phyloP scores from a whole-genome alignment of 2,797 vertebrate genomes.

The Pterois miles region DNA sequence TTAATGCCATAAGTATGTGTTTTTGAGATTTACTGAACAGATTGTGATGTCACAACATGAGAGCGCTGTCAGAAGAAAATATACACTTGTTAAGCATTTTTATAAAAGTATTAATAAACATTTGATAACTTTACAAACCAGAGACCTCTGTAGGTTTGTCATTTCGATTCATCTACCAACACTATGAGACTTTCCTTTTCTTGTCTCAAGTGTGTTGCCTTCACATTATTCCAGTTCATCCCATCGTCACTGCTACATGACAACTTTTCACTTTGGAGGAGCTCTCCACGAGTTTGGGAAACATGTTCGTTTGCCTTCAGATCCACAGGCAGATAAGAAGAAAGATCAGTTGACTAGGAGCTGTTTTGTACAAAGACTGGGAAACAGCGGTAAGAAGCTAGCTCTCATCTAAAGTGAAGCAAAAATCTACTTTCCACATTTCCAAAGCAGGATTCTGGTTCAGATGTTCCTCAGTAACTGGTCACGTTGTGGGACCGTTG shows the following conservation, averaged over 20 bases:
- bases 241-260: constrained; percentile 12
- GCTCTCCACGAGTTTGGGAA: not conserved
- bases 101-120: constrained; percentile 68
- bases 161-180: constrained; percentile 32
- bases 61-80: constrained; percentile 38
- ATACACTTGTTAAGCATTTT: constrained; percentile 59
- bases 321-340: not conserved
- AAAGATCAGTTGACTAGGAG: not conserved
- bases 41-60: constrained; percentile 43
- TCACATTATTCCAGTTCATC: constrained; percentile 2
- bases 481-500: no score
- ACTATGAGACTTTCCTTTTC: not conserved
- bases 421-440: not conserved
- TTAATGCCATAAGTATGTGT: constrained; percentile 47
- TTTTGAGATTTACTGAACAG: constrained; percentile 54
- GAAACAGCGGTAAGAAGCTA: not conserved
- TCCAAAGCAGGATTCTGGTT: not conserved
- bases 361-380: not conserved
- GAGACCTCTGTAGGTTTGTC: constrained; percentile 29
- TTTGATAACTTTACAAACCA: constrained; percentile 56
- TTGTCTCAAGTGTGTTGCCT: not conserved
- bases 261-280: not conserved
- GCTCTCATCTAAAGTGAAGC: not conserved
- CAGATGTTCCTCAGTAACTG: not conserved
- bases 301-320: constrained; percentile 4